These are phyloP conservation scores for Leptatherina wallacei DNA, from an alignment of 2,797 vertebrate species.

Conservation along the genomic window DNA sequence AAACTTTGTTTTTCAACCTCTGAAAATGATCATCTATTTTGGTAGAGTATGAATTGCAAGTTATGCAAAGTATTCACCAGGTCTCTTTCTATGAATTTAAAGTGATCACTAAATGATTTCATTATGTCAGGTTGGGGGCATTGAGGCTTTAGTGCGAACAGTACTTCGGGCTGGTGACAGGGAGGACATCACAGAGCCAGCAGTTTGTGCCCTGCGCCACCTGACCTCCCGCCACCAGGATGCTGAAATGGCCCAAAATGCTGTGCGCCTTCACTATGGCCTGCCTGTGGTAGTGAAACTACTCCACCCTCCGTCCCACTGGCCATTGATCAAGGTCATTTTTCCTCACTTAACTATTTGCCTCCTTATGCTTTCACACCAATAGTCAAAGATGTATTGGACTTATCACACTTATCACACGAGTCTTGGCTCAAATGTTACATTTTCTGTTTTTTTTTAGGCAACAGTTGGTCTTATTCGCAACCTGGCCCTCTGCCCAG, in stretches of 20 bases:
- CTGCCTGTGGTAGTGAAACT: slow-evolving; percentile 98
- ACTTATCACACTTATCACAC: not conserved
- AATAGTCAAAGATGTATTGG: not conserved
- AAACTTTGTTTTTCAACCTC: not conserved
- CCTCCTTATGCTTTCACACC: not conserved
- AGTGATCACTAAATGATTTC: not conserved
- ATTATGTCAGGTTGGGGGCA: slow-evolving; percentile 86
- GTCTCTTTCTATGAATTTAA: not conserved
- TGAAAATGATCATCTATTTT: no score
- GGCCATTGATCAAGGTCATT: slow-evolving; percentile 96
- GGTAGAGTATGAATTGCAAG: not conserved
- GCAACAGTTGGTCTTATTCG: slow-evolving; percentile 97
- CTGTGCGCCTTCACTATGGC: slow-evolving; percentile 96
- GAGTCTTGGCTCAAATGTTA: not conserved
- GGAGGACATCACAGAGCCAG: slow-evolving; percentile 98
- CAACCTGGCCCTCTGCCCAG: slow-evolving; percentile 96
- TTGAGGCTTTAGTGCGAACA: slow-evolving; percentile 96
- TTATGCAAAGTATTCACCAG: not conserved
- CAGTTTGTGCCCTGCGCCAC: slow-evolving; percentile 96
- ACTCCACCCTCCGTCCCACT: slow-evolving; percentile 96
- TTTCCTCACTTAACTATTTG: not conserved
- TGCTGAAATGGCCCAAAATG: slow-evolving; percentile 98
- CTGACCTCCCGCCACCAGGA: slow-evolving; percentile 98
- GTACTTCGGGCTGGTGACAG: slow-evolving; percentile 96
- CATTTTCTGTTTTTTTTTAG: slow-evolving; percentile 66